Conservation (phyloP, 2,888 invertebrate genomes). For the Phorcus lineatus region DNA sequence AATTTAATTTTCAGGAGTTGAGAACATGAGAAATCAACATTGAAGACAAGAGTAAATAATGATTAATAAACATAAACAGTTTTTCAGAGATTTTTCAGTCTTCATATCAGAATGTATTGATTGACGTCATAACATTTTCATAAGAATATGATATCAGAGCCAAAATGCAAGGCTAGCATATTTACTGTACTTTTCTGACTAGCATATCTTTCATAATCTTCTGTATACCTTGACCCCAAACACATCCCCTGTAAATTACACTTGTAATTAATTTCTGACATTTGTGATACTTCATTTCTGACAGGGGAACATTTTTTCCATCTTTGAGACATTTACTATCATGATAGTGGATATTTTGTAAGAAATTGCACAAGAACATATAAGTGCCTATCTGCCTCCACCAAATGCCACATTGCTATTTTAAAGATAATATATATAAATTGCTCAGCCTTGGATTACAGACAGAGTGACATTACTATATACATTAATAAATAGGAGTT, state of each 20-base stretch:
- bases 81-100: too few relatives aligned
- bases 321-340: background rate
- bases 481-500: conserved; percentile 18
- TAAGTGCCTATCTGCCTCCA: background rate
- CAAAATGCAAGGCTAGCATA: too few relatives aligned
- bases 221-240: background rate
- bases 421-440: conserved; percentile 19
- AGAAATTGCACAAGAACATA: background rate
- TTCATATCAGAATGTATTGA: too few relatives aligned
- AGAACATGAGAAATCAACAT: too few relatives aligned
- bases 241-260: background rate
- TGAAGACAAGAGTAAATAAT: too few relatives aligned
- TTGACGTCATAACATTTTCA: too few relatives aligned
- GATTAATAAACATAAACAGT: too few relatives aligned
- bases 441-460: background rate
- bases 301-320: background rate
- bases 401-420: background rate
- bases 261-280: conserved; percentile 11
- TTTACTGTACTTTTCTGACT: too few relatives aligned
- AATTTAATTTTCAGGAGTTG: too few relatives aligned
- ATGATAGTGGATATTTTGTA: background rate
- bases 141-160: too few relatives aligned
- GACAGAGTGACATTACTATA: conserved; percentile 24
- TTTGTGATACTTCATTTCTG: background rate
- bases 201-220: too few relatives aligned